Evolutionary conservation across 2,797 vertebrate genomes (phyloP).

Genomic region (Eutrigla gurnardus): DNA sequence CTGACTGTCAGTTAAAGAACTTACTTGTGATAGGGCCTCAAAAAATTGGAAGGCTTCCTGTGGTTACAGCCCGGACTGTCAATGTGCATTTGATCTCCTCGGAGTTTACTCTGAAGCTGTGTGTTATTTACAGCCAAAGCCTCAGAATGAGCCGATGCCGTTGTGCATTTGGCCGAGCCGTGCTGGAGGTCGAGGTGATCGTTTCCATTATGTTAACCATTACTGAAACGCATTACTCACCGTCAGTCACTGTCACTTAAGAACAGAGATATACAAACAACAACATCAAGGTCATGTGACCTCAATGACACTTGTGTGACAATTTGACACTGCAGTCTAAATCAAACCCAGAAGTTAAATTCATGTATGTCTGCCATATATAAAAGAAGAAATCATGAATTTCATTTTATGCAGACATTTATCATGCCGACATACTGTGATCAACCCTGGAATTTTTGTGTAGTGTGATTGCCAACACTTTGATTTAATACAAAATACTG

Average conservation of each 20-base stretch:
- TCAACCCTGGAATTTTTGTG: not conserved
- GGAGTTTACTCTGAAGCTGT: conserved; percentile 66
- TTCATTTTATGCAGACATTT: not conserved
- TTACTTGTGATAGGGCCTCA: conserved; percentile 60
- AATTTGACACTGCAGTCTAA: not conserved
- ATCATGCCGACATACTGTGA: not conserved
- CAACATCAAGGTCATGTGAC: not conserved
- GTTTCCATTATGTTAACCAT: conserved; percentile 29
- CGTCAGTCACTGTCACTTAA: conserved; percentile 15
- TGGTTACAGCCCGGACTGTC: conserved; percentile 74
- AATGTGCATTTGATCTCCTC: conserved; percentile 72
- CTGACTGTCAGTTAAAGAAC: conserved; percentile 72
- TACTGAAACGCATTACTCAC: conserved; percentile 42
- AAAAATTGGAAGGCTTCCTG: conserved; percentile 73
- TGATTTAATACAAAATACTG: not conserved
- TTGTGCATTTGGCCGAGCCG: conserved; percentile 20
- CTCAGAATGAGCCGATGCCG: conserved; percentile 44
- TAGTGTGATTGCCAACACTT: not conserved
- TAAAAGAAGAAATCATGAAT: not conserved
- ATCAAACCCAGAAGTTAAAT: not conserved
- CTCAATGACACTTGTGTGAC: not conserved
- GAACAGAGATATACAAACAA: not conserved
- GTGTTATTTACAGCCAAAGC: conserved; percentile 69
- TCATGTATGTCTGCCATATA: not conserved
- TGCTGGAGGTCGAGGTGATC: conserved; percentile 43